Conservation (phyloP, 23 tunicate genomes). For the Ciona savignyi region DNA sequence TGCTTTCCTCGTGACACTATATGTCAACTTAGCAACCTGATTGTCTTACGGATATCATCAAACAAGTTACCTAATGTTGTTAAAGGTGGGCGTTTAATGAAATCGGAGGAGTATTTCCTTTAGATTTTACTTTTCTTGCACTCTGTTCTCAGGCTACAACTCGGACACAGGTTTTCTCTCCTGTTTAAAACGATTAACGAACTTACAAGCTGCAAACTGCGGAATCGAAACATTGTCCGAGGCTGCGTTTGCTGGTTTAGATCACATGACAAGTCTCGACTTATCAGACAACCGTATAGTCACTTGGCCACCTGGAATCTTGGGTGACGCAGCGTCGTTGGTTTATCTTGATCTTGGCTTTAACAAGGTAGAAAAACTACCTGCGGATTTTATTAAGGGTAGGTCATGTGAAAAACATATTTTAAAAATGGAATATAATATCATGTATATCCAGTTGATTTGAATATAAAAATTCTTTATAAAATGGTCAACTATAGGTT, state of each 20-base stretch:
- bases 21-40: slow-evolving; percentile 24
- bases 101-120: neutral
- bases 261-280: slow-evolving; percentile 40
- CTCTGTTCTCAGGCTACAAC: neutral
- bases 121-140: neutral
- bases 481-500: neutral
- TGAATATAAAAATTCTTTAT: neutral
- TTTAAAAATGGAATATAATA: no score
- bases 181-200: slow-evolving; percentile 33
- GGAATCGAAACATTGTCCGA: slow-evolving; percentile 12
- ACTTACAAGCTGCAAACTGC: slow-evolving; percentile 55
- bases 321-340: slow-evolving; percentile 15
- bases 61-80: slow-evolving; percentile 29
- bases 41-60: slow-evolving; percentile 44
- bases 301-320: slow-evolving; percentile 21
- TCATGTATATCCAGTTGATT: neutral
- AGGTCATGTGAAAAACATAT: no score
- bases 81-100: neutral
- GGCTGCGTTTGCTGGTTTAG: slow-evolving; percentile 23
- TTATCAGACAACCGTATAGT: slow-evolving; percentile 41
- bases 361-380: slow-evolving; percentile 18
- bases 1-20: slow-evolving; percentile 34
- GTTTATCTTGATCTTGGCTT: slow-evolving; percentile 52
- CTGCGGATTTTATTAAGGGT: slow-evolving; percentile 20
- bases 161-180: slow-evolving; percentile 27